Base-by-base conservation (phyloP, 2,888 invertebrate genomes). In the Lapara coniferarum region DNA sequence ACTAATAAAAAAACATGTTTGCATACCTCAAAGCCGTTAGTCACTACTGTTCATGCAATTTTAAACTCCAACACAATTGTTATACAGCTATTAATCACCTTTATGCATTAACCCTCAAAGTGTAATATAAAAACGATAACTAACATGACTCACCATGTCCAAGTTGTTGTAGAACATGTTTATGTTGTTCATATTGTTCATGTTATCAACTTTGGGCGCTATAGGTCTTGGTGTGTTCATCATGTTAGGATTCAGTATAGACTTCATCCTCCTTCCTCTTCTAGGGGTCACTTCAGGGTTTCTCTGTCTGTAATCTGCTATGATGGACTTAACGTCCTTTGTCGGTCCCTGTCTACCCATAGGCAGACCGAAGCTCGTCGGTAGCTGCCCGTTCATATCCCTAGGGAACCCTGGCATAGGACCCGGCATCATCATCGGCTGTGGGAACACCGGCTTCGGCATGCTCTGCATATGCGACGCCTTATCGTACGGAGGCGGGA, bases 241-340 rank as follows among this genome's bases (percentile, higher is more conserved):
- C 85, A 92, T 92, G 72, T 87, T 92, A 0, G 92, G 93, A 69
- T 94, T 94, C 19, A 94, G 73, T 72, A 94, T 88, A 0, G 94
- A 93, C 80, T 95, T 95, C 87, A 96, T 95, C 66, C 96, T 87
- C 44, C 96, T 91, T 6, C 96, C 96, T 76, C 96, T 94, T 75
- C 96, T 89, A 0, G 97, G 97, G 0, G 96, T 95, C 6, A 95
- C 91, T 75, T 97, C 97, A 0, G 97, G 96, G 87, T 97, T 96
- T 75, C 96, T 93, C 74, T 96, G 96, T 75, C 97, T 95, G 81
- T 97, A 97, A 83, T 97, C 97, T 0, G 97, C 97, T 80, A 97
- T 97, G 70, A 97, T 96, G 6, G 97, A 96, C 83, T 97, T 96
- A 0, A 97, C 97, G 84, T 97, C 97, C 71, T 97, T 95, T n/a